phyloP scores from a whole-genome alignment of 2,888 invertebrate species.

The Hermodice carunculata region DNA sequence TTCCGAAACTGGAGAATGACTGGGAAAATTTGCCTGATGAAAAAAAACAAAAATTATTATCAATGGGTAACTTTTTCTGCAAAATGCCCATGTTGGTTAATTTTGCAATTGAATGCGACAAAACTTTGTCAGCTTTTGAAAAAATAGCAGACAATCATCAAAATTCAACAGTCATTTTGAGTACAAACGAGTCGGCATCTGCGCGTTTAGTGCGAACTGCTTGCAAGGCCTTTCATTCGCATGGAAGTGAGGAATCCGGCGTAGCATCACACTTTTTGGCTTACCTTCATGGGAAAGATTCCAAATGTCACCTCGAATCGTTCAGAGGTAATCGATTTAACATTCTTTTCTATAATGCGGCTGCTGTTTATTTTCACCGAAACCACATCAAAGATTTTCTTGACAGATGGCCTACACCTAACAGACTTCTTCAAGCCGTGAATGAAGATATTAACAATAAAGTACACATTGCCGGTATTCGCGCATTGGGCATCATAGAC shows the following conservation, averaged over 20 bases:
- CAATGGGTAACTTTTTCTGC: conserved; percentile 10
- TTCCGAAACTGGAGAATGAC: not conserved
- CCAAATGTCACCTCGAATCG: not conserved
- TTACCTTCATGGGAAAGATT: not conserved
- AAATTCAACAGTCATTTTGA: not conserved
- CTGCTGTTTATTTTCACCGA: not conserved
- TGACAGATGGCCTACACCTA: not conserved
- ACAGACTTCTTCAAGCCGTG: not conserved
- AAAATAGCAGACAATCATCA: too few relatives aligned
- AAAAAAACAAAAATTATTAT: not conserved
- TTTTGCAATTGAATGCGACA: conserved; percentile 22
- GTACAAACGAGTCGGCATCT: not conserved
- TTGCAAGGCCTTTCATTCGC: not conserved
- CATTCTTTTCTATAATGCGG: not conserved
- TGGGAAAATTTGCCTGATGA: not conserved
- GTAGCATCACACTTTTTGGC: not conserved
- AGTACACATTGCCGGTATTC: not conserved
- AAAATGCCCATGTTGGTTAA: conserved; percentile 30
- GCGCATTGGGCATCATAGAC: not conserved
- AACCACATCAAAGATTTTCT: not conserved
- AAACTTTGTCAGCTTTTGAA: not conserved
- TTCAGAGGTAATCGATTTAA: conserved; percentile 10
- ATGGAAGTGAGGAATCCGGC: not conserved
- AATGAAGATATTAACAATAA: not conserved
- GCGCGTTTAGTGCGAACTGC: not conserved